Evolutionary conservation across 2,113 vertebrate species (phyloP).

Genomic region (Muntiacus reevesi): DNA sequence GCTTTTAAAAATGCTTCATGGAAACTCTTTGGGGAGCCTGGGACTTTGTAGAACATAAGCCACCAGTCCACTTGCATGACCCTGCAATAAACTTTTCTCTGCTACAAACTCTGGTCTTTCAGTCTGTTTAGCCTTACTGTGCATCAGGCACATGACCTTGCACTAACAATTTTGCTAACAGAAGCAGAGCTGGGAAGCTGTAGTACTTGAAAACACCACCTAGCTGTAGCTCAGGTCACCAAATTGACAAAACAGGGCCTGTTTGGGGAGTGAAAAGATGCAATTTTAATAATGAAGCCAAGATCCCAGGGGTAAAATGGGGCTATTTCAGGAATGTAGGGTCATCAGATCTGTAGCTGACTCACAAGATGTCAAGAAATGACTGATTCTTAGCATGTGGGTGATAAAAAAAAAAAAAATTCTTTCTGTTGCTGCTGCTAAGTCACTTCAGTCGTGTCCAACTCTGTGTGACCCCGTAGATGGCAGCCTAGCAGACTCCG

Average conservation of each 20-base stretch:
- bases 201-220: background rate
- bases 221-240: background rate
- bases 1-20: background rate
- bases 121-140: background rate
- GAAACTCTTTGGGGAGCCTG: background rate
- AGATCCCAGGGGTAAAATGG: background rate
- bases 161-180: background rate
- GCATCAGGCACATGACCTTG: background rate
- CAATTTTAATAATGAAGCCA: background rate
- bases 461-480: too few relatives aligned
- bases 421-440: too few relatives aligned
- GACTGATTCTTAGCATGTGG: background rate
- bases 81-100: background rate
- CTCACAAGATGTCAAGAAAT: background rate
- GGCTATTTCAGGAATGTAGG: background rate
- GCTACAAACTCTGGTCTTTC: background rate
- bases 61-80: background rate
- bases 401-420: background rate
- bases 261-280: background rate
- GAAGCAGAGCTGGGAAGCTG: background rate
- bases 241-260: background rate
- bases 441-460: fast-evolving
- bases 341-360: background rate
- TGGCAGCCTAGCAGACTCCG: too few relatives aligned
- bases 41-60: background rate